phyloP scores from a whole-genome alignment of 2,797 vertebrate species.

The Ptychadena robeensis region DNA sequence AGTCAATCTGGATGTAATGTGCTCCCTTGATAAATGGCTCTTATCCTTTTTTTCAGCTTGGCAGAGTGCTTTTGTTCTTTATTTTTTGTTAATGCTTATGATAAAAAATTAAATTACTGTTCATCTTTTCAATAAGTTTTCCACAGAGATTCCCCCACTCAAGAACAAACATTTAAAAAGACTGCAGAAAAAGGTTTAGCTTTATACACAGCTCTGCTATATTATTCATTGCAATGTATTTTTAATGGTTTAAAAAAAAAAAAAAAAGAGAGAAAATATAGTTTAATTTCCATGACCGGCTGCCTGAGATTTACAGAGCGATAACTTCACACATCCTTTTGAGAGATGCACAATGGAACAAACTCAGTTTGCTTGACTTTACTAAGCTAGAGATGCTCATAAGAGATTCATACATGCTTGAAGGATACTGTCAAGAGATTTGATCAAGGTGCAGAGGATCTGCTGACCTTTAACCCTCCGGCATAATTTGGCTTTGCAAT shows the following conservation, averaged over 20 bases:
- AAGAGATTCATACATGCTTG: constrained; percentile 62
- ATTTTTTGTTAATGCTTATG: constrained; percentile 77
- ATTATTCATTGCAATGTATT: constrained; percentile 82
- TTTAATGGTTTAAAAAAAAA: constrained; percentile 77
- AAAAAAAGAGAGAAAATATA: constrained; percentile 76
- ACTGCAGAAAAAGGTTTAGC: constrained; percentile 71
- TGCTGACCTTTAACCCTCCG: constrained; percentile 66
- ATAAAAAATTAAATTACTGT: constrained; percentile 84
- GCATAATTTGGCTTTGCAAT: constrained; percentile 60
- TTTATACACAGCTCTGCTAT: constrained; percentile 78
- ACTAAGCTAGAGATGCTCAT: constrained; percentile 26
- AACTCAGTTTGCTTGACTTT: constrained; percentile 13
- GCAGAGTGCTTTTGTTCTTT: constrained; percentile 77
- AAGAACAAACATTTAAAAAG: constrained; percentile 81
- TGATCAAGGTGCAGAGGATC: constrained; percentile 10
- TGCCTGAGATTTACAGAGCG: constrained; percentile 69
- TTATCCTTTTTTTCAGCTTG: constrained; percentile 70
- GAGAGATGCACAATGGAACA: constrained; percentile 57
- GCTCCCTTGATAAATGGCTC: constrained; percentile 75
- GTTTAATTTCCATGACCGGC: constrained; percentile 75
- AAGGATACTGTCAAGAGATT: constrained; percentile 63
- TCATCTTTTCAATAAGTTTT: constrained; percentile 78
- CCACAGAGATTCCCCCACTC: constrained; percentile 73
- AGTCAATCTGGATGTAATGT: constrained; percentile 66
- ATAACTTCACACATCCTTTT: constrained; percentile 68